Evolutionary conservation across 2,113 vertebrate genomes (phyloP).

Genomic region (Pleuronectes platessa): DNA sequence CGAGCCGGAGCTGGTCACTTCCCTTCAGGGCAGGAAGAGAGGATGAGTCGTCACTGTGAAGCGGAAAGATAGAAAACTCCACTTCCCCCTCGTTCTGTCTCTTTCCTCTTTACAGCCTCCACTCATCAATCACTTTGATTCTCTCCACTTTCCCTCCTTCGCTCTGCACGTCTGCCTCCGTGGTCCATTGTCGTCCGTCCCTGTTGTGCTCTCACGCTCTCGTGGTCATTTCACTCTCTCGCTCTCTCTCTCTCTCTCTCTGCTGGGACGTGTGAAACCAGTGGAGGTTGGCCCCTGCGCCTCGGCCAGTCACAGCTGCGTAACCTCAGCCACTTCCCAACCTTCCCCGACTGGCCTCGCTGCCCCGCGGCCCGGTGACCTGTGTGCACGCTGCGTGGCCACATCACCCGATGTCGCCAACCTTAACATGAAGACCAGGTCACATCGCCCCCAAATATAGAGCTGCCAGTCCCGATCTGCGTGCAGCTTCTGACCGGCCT

Average conservation of each 20-base stretch:
- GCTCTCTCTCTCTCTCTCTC: conserved; percentile 10
- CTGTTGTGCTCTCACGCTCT: conserved; percentile 59
- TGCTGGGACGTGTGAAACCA: conserved; percentile 40
- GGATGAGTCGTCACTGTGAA: conserved; percentile 27
- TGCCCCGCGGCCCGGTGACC: conserved; percentile 46
- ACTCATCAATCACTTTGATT: conserved; percentile 50
- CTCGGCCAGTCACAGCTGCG: conserved; percentile 65
- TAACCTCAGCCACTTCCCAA: conserved; percentile 61
- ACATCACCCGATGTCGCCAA: conserved; percentile 42
- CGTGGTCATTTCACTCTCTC: conserved; percentile 35
- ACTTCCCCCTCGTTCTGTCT: conserved; percentile 40
- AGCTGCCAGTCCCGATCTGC: conserved; percentile 59
- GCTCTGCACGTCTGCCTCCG: conserved; percentile 3
- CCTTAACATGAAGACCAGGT: conserved; percentile 61
- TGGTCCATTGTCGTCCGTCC: conserved; percentile 27
- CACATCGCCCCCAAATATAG: conserved; percentile 54
- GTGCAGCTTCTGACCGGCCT: conserved; percentile 11
- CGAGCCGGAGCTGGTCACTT: background rate
- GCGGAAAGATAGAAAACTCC: conserved; percentile 38
- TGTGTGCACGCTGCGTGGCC: conserved; percentile 41
- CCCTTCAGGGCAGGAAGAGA: conserved; percentile 22
- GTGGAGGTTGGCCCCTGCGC: conserved; percentile 30
- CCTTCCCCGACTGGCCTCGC: conserved; percentile 33
- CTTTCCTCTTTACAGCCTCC: conserved; percentile 2
- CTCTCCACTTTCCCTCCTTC: background rate